Evolutionary conservation across 2,113 vertebrate genomes (phyloP).

Genomic region (Pteropus alecto): DNA sequence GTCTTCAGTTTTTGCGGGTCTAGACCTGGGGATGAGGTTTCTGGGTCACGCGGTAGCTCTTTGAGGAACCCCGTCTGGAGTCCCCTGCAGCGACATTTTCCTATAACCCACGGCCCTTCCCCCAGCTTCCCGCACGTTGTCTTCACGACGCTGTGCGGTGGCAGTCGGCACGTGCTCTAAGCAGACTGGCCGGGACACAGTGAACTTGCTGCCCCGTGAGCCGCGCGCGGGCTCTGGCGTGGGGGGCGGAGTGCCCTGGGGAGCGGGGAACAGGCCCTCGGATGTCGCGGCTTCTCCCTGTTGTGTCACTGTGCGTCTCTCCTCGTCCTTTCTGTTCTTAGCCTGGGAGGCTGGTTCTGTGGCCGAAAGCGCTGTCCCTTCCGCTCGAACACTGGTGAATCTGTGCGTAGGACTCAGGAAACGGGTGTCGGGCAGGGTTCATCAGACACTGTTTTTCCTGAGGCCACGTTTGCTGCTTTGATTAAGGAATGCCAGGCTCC

Average conservation of each 20-base stretch:
- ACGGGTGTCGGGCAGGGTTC: rapidly evolving
- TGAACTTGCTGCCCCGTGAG: rapidly evolving
- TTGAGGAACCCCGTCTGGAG: rapidly evolving
- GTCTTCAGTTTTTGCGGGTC: rapidly evolving
- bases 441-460: no score
- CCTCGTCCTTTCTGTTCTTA: rapidly evolving
- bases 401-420: rapidly evolving
- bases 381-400: rapidly evolving
- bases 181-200: rapidly evolving
- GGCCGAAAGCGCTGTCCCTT: rapidly evolving
- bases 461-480: neutral
- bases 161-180: rapidly evolving
- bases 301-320: rapidly evolving
- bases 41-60: rapidly evolving
- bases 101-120: neutral
- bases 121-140: rapidly evolving
- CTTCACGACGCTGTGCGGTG: rapidly evolving
- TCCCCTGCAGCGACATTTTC: rapidly evolving
- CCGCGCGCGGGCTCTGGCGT: neutral
- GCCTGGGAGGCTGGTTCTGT: neutral
- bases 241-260: rapidly evolving
- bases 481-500: neutral
- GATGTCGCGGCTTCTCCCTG: rapidly evolving
- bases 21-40: rapidly evolving
- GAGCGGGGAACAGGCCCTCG: rapidly evolving